These are phyloP conservation scores for Amphiprion clarkii DNA, from an alignment of 2,797 vertebrate species.

Conservation along the genomic window DNA sequence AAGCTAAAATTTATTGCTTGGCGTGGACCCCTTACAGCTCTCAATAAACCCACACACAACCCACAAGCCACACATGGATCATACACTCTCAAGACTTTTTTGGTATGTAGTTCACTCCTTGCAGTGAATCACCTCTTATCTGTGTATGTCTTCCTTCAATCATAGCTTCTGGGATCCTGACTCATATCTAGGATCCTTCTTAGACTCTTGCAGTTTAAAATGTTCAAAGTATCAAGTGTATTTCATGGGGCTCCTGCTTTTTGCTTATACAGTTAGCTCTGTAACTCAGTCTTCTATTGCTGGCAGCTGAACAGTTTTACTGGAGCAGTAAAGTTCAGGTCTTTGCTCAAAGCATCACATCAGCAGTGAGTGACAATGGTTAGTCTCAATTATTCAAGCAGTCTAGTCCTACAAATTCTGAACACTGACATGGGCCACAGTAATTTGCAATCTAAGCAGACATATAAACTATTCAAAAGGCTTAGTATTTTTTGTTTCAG, in stretches of 20 bases:
- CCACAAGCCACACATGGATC: conserved; percentile 37
- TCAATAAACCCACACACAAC: conserved; percentile 23
- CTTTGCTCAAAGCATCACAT: not conserved
- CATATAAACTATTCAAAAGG: too few relatives aligned
- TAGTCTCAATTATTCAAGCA: not conserved
- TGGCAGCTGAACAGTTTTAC: conserved; percentile 3
- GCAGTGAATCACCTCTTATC: conserved; percentile 56
- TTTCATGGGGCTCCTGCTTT: not conserved
- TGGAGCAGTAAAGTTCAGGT: not conserved
- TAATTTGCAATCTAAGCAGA: not conserved
- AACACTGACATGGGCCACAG: not conserved
- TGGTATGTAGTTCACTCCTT: conserved; percentile 41
- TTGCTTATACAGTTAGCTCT: not conserved
- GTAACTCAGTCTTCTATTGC: not conserved
- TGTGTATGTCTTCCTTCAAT: conserved; percentile 28
- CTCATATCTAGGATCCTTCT: conserved; percentile 42
- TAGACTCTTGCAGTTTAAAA: conserved; percentile 17
- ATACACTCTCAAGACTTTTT: conserved; percentile 33
- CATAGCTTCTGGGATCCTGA: conserved; percentile 49
- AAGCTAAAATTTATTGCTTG: conserved; percentile 18
- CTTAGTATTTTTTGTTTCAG: not conserved
- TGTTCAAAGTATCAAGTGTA: conserved; percentile 28
- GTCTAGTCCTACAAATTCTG: not conserved
- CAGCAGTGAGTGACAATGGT: not conserved
- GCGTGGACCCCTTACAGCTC: conserved; percentile 19